Base-by-base conservation (phyloP, 2,113 vertebrate genomes). In the Parus major region DNA sequence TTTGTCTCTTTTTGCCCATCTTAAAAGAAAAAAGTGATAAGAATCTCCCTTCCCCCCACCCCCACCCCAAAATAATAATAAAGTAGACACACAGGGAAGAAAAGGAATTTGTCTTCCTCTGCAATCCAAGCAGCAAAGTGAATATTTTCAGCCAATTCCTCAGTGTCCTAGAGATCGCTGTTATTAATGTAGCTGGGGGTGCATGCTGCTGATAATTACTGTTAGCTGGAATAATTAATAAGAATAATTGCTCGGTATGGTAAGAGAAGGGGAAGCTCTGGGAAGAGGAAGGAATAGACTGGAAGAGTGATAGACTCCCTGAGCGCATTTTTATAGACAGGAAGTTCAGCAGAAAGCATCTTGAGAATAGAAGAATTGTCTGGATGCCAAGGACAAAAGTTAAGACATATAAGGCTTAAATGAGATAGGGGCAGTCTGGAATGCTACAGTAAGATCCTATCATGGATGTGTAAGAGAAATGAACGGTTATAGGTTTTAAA, bases 221-320 rank as follows among this genome's bases (percentile, higher is more conserved):
- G 97, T 97, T 98, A 97, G 97, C 97, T 96, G 95, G 97, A 98
- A 98, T 98, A 98, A 98, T 98, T 98, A 98, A 98, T 98, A 98
- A 98, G 98, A 98, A 97, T 98, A 98, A 98, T 98, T 98, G 97
- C 98, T 98, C 95, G 56, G 96, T 96, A 96, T 97, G 96, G 97
- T 97, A 97, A 98, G 96, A 97, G 96, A 97, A 98, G 95, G 93
- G 91, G 92, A 97, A 98, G 97, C 97, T 98, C 97, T 97, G 98
- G 98, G 98, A 98, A 97, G 92, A 95, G 97, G 97, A 96, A 97
- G 97, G 97, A 97, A 93, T 96, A 97, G 96, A 90, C 94, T 96
- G 82, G 95, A 97, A 96, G 97, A 98, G 86, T 86, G 91, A 96
- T 97, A 97, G 96, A 92, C 96, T 98, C 98, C 97, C 98, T 55